These are phyloP conservation scores for Tachypleus tridentatus DNA, from an alignment of 1,140 invertebrate genomes.

Conservation along the genomic window DNA sequence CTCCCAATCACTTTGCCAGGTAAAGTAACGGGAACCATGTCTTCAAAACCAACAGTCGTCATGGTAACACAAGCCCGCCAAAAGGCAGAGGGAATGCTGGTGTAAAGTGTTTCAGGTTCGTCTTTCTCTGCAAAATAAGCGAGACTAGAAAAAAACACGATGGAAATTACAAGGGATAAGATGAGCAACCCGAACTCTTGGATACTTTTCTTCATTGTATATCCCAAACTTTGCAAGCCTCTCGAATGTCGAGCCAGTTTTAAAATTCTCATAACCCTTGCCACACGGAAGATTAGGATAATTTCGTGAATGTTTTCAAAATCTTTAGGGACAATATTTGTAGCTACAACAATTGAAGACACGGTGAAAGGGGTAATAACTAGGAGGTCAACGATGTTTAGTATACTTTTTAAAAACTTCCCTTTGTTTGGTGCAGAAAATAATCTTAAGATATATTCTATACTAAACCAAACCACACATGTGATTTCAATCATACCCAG, in stretches of 20 bases:
- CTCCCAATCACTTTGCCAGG: slow-evolving; percentile 95
- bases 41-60: slow-evolving; percentile 96
- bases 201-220: slow-evolving; percentile 86
- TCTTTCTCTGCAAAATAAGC: slow-evolving; percentile 99
- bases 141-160: slow-evolving; percentile 96
- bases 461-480: slow-evolving; percentile 72
- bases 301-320: slow-evolving; percentile 94
- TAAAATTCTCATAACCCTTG: slow-evolving; percentile 95
- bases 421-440: slow-evolving; percentile 98
- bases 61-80: slow-evolving; percentile 43
- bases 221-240: slow-evolving; percentile 93
- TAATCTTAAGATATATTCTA: slow-evolving; percentile 96
- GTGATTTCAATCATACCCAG: too few species aligned
- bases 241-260: slow-evolving; percentile 98
- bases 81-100: slow-evolving; percentile 70
- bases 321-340: slow-evolving; percentile 65
- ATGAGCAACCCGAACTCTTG: too few species aligned
- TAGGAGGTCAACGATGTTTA: slow-evolving; percentile 97
- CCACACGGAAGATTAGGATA: slow-evolving; percentile 98
- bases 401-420: slow-evolving; percentile 98
- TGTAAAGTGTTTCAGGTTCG: slow-evolving; percentile 90
- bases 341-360: slow-evolving; percentile 86
- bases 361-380: slow-evolving; percentile 98
- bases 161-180: slow-evolving; percentile 86
- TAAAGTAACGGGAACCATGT: slow-evolving; percentile 90